Evolutionary conservation across 2,888 invertebrate species (phyloP).

Genomic region (Galerucella pusilla): DNA sequence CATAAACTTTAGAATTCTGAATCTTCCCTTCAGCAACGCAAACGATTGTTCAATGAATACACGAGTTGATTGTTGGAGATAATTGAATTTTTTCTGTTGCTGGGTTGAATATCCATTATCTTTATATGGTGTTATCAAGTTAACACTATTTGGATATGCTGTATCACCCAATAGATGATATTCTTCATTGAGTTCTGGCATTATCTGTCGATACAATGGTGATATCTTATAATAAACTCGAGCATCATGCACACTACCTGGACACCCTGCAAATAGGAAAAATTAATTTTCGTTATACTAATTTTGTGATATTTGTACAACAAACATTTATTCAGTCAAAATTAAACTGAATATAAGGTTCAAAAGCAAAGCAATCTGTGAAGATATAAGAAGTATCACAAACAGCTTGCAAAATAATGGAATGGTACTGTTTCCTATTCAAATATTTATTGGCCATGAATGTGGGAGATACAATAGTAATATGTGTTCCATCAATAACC

Average conservation of each 20-base stretch:
- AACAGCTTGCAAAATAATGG: too few species aligned
- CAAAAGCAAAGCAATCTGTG: too few species aligned
- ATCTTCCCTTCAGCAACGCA: too few species aligned
- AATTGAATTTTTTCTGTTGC: too few species aligned
- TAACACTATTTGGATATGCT: too few species aligned
- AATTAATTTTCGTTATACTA: not conserved
- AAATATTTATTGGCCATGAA: constrained; percentile 31
- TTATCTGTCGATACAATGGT: not conserved
- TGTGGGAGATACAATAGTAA: constrained; percentile 31
- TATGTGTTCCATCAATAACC: constrained; percentile 31
- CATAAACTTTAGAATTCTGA: too few species aligned
- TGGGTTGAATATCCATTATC: too few species aligned
- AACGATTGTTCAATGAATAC: too few species aligned
- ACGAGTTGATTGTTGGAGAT: too few species aligned
- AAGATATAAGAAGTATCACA: too few species aligned
- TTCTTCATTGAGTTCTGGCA: not conserved
- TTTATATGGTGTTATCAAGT: too few species aligned
- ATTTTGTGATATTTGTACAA: not conserved
- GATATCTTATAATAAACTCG: not conserved
- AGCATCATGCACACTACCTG: not conserved
- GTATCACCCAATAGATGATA: too few species aligned
- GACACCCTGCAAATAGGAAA: not conserved
- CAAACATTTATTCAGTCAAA: not conserved
- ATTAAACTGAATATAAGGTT: not conserved
- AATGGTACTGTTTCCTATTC: constrained; percentile 30